Base-by-base conservation (phyloP, 2,797 vertebrate genomes). In the Pogonophryne albipinna region DNA sequence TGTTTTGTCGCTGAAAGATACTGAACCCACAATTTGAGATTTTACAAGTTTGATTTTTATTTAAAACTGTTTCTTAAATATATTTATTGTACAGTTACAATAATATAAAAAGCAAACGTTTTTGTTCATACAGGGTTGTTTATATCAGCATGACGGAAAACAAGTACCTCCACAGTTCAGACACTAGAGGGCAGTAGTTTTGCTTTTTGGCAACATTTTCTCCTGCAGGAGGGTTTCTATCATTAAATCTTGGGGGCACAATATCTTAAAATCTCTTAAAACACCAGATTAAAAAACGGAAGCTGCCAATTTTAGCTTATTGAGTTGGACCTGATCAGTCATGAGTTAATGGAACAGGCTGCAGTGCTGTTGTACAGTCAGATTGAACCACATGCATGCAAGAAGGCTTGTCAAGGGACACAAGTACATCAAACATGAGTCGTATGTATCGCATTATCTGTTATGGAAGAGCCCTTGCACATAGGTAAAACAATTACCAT, bases 81-180 rank as follows among this genome's bases (percentile, higher is more conserved):
- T 93, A 94, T 93, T 92, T 92, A 90, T 91, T 91, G 89, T 93
- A 94, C 93, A 94, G 83, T 90, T 94, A 87, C 86, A 90, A 79
- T 91, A 91, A 92, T 93, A 92, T 87, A 93, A 94, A 91, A 94
- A 83, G 83, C 77, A 84, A 83, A 87, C 46, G 75, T 84, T 84
- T 87, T 64, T 47, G 71, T 87, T 85, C 70, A 73, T 68, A 82
- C 69, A 63, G 60, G 56, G 76, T 83, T 82, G 51, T 84, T 90
- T 83, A 52, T 14, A 64, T 89, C 68, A 12, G 88, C 82, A 68
- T 88, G 49, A 65, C 68, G 68, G 72, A 78, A 76, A 89, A 86
- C 51, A 76, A 69, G 82, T 85, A 88, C 89, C 83, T 87, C 90
- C 74, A 74, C 20, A 61, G 23, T 74, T 2, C 45, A 83, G 80